Evolutionary conservation across 2,797 vertebrate species (phyloP).

Genomic region (Peromyscus attwateri): DNA sequence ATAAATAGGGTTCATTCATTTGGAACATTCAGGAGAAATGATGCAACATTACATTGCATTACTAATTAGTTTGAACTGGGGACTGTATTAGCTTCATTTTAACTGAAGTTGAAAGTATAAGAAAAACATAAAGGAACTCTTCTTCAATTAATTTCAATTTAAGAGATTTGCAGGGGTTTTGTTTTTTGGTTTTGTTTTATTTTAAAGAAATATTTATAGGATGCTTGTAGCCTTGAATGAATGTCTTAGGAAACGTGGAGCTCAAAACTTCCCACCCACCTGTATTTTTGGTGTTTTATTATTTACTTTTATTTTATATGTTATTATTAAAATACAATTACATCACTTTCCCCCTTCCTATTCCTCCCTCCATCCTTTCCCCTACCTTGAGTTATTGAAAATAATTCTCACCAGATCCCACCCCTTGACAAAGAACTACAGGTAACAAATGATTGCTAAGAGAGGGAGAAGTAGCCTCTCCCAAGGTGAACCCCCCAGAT

Average conservation of each 20-base stretch:
- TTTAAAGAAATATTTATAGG: background rate
- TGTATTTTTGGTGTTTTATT: background rate
- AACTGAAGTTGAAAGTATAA: constrained; percentile 30
- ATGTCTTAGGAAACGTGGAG: constrained; percentile 51
- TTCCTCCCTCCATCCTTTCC: background rate
- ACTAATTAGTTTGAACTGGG: constrained; percentile 20
- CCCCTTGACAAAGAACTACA: background rate
- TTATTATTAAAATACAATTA: background rate
- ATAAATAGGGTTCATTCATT: background rate
- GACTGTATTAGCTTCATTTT: constrained; percentile 49
- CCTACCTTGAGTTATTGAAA: background rate
- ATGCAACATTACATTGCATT: background rate
- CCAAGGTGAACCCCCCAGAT: too few species aligned
- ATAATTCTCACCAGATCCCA: background rate
- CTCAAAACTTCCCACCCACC: background rate
- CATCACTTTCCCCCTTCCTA: background rate
- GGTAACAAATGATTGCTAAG: too few species aligned
- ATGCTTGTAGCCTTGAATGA: background rate
- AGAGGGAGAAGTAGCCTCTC: background rate
- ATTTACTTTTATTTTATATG: background rate
- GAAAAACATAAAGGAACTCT: constrained; percentile 53
- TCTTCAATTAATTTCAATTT: background rate
- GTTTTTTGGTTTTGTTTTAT: background rate
- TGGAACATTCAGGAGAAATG: background rate
- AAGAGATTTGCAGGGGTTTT: background rate